A percentile compares a stretch with the other conserved stretches of the same genome.
Conservation (phyloP, 2,888 invertebrate species). For the Lottia scabra region DNA sequence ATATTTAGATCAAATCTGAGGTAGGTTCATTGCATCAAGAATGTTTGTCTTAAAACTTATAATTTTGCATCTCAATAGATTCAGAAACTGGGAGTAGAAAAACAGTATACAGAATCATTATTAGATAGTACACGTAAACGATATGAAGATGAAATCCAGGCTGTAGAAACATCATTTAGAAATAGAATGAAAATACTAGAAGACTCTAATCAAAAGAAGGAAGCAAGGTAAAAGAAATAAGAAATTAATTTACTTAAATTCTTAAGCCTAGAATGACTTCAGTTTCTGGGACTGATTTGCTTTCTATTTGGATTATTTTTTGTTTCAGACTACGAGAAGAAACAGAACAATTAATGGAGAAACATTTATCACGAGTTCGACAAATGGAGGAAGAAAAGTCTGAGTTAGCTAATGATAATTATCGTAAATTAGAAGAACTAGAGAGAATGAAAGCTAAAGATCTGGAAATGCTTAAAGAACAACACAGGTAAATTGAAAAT, state of each 20-base stretch:
- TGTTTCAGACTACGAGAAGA: slow-evolving; percentile 57
- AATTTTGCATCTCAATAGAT: too few species aligned
- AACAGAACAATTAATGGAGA: slow-evolving; percentile 54
- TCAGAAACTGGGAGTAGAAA: slow-evolving; percentile 60
- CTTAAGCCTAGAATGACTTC: too few species aligned
- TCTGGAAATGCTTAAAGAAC: slow-evolving; percentile 55
- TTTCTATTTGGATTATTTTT: neutral
- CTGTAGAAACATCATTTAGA: slow-evolving; percentile 64
- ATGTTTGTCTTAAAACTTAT: too few species aligned
- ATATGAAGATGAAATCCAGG: slow-evolving; percentile 63
- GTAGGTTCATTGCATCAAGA: neutral
- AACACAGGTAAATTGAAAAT: slow-evolving; percentile 37
- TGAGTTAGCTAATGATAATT: slow-evolving; percentile 47
- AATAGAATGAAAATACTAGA: slow-evolving; percentile 53
- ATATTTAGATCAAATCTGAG: too few species aligned
- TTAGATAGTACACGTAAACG: slow-evolving; percentile 57
- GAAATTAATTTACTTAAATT: too few species aligned
- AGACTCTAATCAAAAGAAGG: slow-evolving; percentile 55
- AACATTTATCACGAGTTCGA: slow-evolving; percentile 51
- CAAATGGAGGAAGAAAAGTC: slow-evolving; percentile 63
- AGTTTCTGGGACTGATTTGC: neutral
- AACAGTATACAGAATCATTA: slow-evolving; percentile 55
- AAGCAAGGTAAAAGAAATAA: slow-evolving; percentile 47
- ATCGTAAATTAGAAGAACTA: slow-evolving; percentile 47
- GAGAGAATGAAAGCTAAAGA: slow-evolving; percentile 53